A percentile compares a stretch with the other conserved stretches of the same genome.
phyloP scores from a whole-genome alignment of 1,140 invertebrate species.

The Drepana arcuata region DNA sequence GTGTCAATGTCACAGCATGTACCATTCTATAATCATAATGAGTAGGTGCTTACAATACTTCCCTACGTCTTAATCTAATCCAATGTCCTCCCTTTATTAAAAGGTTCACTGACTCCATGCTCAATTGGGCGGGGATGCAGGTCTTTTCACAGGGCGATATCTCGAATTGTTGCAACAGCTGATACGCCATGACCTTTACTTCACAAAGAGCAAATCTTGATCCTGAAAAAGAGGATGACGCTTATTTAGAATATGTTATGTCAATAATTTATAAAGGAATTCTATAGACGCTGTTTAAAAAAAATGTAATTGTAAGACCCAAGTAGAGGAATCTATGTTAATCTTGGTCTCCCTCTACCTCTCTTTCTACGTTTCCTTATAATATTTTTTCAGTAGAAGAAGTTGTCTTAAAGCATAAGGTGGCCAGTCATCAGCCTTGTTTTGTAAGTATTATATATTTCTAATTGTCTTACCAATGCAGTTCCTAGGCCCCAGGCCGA shows the following conservation, averaged over 20 bases:
- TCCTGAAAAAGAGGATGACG: conserved; percentile 18
- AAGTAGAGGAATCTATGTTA: too few relatives aligned
- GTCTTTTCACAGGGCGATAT: conserved; percentile 34
- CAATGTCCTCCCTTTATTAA: conserved; percentile 34
- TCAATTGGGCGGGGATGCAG: conserved; percentile 26
- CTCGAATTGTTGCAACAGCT: conserved; percentile 32
- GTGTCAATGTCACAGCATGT: too few relatives aligned
- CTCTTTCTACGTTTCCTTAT: too few relatives aligned
- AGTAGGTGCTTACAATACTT: too few relatives aligned
- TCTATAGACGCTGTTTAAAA: conserved; percentile 3
- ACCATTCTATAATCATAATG: too few relatives aligned
- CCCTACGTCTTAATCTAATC: conserved; percentile 13
- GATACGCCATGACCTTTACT: conserved; percentile 40
- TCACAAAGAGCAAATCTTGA: conserved; percentile 55
- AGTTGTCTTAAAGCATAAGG: too few relatives aligned
- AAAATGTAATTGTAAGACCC: not conserved
- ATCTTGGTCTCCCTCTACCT: too few relatives aligned
- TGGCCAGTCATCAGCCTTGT: too few relatives aligned
- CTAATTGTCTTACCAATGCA: conserved; percentile 76
- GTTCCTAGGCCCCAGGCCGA: conserved; percentile 75
- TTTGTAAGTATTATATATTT: too few relatives aligned
- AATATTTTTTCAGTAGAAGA: too few relatives aligned
- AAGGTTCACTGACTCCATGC: conserved; percentile 26
- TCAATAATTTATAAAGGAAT: conserved; percentile 3
- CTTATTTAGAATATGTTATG: not conserved